These are phyloP conservation scores for Hermaeophaga mercurialis DNA, from an alignment of 2,888 invertebrate genomes.

Conservation along the genomic window DNA sequence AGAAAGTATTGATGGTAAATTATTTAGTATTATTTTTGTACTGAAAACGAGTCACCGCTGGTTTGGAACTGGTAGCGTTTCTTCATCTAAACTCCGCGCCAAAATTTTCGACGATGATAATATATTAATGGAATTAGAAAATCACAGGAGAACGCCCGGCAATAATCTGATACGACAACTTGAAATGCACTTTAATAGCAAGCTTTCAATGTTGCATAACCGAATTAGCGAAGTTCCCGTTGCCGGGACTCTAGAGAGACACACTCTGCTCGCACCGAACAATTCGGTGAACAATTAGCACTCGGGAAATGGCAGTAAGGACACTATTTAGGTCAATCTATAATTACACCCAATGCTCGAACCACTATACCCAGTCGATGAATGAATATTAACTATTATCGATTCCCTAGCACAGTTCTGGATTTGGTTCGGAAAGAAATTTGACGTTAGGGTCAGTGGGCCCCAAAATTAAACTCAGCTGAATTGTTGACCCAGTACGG, in stretches of 20 bases:
- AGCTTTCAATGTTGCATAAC: conserved; percentile 40
- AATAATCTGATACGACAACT: conserved; percentile 32
- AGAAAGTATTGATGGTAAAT: too few relatives aligned
- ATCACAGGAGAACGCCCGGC: conserved; percentile 28
- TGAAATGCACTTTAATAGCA: conserved; percentile 33
- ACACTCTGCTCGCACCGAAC: conserved; percentile 23
- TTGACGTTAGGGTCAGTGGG: conserved; percentile 2
- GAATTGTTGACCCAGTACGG: too few relatives aligned
- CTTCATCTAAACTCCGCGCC: not conserved
- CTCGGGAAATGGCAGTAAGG: conserved; percentile 39
- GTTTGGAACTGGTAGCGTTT: too few relatives aligned
- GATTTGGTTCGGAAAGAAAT: conserved; percentile 5
- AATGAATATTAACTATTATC: conserved; percentile 37
- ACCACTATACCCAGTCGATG: conserved; percentile 40
- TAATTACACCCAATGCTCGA: conserved; percentile 40
- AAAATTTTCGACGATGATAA: conserved; percentile 20
- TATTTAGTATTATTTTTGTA: too few relatives aligned
- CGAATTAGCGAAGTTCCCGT: conserved; percentile 39
- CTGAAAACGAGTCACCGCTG: too few relatives aligned
- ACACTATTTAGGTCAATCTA: conserved; percentile 40
- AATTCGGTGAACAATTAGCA: conserved; percentile 43
- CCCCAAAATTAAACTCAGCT: not conserved
- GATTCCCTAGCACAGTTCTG: not conserved
- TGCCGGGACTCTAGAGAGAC: conserved; percentile 30
- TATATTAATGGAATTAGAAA: conserved; percentile 34